Evolutionary conservation across 1,140 invertebrate genomes (phyloP).

Genomic region (Homalodisca vitripennis): DNA sequence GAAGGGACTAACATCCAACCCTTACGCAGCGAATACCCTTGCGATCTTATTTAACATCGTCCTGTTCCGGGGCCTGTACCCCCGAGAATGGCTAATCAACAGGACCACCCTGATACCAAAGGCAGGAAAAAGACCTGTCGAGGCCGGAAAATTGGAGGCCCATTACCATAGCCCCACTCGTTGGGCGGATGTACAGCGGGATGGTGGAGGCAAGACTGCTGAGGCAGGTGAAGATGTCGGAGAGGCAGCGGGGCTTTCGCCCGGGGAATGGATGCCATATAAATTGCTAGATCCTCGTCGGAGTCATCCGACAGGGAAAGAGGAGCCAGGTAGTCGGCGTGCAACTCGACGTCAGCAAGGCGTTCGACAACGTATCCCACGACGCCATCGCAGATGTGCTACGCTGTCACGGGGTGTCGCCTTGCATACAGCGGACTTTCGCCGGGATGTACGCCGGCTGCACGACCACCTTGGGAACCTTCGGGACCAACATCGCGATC

Average conservation of each 20-base stretch:
- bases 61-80: background rate
- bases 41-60: conserved; percentile 35
- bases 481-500: background rate
- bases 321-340: conserved; percentile 6
- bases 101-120: conserved; percentile 43
- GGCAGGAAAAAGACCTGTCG: conserved; percentile 32
- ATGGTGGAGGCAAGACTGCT: conserved; percentile 28
- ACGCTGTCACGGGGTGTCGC: background rate
- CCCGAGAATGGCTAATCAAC: conserved; percentile 34
- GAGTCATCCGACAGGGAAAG: conserved; percentile 19
- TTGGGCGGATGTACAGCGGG: conserved; percentile 31
- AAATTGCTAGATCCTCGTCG: conserved; percentile 22
- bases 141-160: conserved; percentile 38
- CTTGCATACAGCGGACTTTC: background rate
- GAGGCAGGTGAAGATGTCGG: background rate
- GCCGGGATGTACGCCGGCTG: background rate
- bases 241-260: conserved; percentile 39
- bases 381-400: conserved; percentile 30
- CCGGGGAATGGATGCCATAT: conserved; percentile 31
- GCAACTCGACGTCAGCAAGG: conserved; percentile 27
- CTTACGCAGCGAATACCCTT: background rate
- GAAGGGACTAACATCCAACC: background rate
- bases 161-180: conserved; percentile 38
- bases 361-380: conserved; percentile 48
- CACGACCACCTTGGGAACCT: background rate